Evolutionary conservation across 2,888 invertebrate species (phyloP).

Genomic region (Phengaris arion): DNA sequence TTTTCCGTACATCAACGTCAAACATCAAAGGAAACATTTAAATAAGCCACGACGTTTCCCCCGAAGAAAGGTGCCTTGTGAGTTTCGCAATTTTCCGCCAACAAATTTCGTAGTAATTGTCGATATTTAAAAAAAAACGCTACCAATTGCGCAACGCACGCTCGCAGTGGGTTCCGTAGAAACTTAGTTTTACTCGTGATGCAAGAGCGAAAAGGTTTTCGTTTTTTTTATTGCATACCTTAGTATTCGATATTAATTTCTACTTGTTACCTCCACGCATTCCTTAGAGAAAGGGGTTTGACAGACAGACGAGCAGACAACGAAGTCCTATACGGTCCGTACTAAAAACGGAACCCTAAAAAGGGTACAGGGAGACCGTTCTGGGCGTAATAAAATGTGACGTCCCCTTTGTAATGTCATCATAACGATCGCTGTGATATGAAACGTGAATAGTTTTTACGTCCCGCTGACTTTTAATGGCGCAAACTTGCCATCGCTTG

Average conservation of each 20-base stretch:
- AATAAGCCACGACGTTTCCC: constrained; percentile 4
- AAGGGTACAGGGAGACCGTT: constrained; percentile 14
- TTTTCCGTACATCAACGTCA: constrained; percentile 2
- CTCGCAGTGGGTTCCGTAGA: background rate
- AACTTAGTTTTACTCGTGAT: background rate
- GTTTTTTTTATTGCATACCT: too few relatives aligned
- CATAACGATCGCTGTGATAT: constrained; percentile 12
- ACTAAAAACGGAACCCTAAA: background rate
- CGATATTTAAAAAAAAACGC: constrained; percentile 6
- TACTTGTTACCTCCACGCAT: too few relatives aligned
- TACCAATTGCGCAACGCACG: background rate
- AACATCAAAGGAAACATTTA: constrained; percentile 23
- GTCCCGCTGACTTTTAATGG: background rate
- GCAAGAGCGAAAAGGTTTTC: too few relatives aligned
- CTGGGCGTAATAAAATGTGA: constrained; percentile 11
- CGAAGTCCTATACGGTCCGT: too few relatives aligned
- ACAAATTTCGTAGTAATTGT: constrained; percentile 13
- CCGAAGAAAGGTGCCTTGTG: constrained; percentile 13
- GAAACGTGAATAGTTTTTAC: constrained; percentile 3
- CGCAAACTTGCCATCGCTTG: background rate
- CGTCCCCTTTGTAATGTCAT: constrained; percentile 20
- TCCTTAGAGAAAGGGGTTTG: too few relatives aligned
- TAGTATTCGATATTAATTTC: too few relatives aligned
- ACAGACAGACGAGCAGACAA: too few relatives aligned
- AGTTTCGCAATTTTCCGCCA: constrained; percentile 23